Percentiles rank a stretch among this genome's conserved stretches.
Conservation (phyloP, 35 echinoderm and acorn worm genomes). For the Lytechinus pictus region DNA sequence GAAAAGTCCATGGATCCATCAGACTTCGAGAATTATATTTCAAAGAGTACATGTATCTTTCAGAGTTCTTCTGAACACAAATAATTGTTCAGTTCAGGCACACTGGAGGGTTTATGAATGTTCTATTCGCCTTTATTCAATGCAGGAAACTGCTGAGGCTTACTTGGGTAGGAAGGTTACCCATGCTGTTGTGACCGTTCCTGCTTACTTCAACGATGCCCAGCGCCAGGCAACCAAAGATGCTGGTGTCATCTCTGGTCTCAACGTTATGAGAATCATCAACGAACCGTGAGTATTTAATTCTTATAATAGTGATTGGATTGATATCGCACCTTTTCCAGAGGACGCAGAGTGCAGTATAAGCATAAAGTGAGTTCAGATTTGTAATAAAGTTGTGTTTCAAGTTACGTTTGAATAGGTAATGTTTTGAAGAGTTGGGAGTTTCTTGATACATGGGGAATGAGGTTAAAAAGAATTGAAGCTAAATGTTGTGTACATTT, state of each 20-base stretch:
- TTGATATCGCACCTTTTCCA: too few relatives aligned
- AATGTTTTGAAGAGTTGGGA: too few relatives aligned
- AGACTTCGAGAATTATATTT: background rate
- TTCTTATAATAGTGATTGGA: too few relatives aligned
- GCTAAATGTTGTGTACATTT: too few relatives aligned
- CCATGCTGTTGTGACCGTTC: slow-evolving; percentile 92
- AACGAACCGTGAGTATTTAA: slow-evolving; percentile 82
- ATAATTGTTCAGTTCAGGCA: background rate
- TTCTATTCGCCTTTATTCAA: background rate
- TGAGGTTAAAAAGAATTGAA: too few relatives aligned
- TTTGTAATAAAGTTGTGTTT: too few relatives aligned
- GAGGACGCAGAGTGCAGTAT: too few relatives aligned
- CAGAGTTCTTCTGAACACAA: background rate
- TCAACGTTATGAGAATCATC: slow-evolving; percentile 98
- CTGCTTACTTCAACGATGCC: slow-evolving; percentile 98
- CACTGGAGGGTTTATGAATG: background rate
- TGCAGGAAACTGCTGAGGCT: slow-evolving; percentile 80
- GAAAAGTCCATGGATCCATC: background rate
- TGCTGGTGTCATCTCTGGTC: slow-evolving; percentile 89
- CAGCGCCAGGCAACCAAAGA: slow-evolving; percentile 98
- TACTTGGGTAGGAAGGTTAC: slow-evolving; percentile 82
- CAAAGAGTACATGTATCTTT: background rate
- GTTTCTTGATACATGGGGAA: too few relatives aligned
- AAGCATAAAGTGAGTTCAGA: too few relatives aligned
- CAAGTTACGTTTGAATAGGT: too few relatives aligned